These are phyloP conservation scores for Turritopsis dohrnii DNA, from an alignment of 30 jellyfish, hydroid and myxozoan species.

Conservation along the genomic window DNA sequence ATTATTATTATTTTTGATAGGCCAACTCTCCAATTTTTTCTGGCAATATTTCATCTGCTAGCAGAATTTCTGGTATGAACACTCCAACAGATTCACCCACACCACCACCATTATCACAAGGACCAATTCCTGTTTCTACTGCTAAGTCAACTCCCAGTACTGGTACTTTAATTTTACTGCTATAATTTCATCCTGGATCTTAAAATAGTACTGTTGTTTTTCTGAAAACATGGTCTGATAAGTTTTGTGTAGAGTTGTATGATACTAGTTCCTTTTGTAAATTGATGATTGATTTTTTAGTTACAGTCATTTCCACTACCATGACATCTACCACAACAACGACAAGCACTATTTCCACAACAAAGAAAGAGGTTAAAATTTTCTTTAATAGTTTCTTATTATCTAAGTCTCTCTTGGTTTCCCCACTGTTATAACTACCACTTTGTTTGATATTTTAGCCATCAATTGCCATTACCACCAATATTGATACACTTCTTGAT, in stretches of 20 bases:
- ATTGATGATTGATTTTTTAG: neutral
- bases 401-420: neutral
- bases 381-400: no score
- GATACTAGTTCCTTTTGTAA: no score
- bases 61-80: constrained; percentile 40
- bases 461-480: constrained; percentile 89
- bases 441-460: constrained; percentile 43
- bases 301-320: constrained; percentile 10
- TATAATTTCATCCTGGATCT: no score
- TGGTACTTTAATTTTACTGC: no score
- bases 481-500: constrained; percentile 91
- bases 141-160: constrained; percentile 10
- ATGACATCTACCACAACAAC: constrained; percentile 35
- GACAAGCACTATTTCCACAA: constrained; percentile 40
- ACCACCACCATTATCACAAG: constrained; percentile 41
- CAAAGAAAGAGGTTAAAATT: constrained; percentile 60
- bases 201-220: no score
- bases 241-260: neutral
- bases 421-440: neutral
- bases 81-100: constrained; percentile 47
- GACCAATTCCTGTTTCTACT: constrained; percentile 30
- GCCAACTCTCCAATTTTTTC: constrained; percentile 30
- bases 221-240: neutral
- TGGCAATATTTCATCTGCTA: constrained; percentile 11
- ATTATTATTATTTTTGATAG: neutral